Percentiles rank a stretch among this genome's conserved stretches.
Conservation (phyloP, 2,113 vertebrate genomes). For the Stigmatopora nigra region DNA sequence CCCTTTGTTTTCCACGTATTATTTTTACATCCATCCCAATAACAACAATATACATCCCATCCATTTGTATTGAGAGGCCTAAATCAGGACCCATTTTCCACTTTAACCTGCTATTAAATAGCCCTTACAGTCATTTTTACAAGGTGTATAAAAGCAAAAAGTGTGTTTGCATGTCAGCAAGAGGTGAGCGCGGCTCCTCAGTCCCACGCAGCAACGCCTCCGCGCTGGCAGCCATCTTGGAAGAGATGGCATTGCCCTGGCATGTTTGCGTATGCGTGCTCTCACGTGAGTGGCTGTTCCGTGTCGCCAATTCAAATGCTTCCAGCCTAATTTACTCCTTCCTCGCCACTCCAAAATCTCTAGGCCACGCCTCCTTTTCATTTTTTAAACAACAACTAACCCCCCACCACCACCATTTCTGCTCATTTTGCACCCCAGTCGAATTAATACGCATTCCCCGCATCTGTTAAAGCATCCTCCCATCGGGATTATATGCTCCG, state of each 20-base stretch:
- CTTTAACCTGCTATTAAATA: no score
- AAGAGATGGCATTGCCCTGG: slow-evolving; percentile 51
- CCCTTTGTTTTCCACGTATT: background rate
- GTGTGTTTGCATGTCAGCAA: slow-evolving; percentile 34
- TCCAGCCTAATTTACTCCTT: slow-evolving; percentile 7
- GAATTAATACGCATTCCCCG: slow-evolving; percentile 71
- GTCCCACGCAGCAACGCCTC: slow-evolving; percentile 56
- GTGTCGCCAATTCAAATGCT: slow-evolving; percentile 30
- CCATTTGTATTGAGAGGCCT: no score
- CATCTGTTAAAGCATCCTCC: slow-evolving; percentile 21
- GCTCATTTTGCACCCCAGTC: slow-evolving; percentile 64
- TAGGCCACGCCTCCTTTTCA: slow-evolving; percentile 32
- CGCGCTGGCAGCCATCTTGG: slow-evolving; percentile 63
- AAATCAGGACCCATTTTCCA: no score
- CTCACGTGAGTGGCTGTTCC: slow-evolving; percentile 45
- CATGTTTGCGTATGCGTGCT: slow-evolving; percentile 14
- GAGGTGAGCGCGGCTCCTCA: slow-evolving; percentile 20
- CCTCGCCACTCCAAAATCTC: slow-evolving; percentile 29
- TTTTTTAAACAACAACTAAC: background rate
- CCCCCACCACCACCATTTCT: slow-evolving; percentile 50
- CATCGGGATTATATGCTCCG: slow-evolving; percentile 44
- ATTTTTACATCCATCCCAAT: background rate
- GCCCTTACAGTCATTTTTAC: background rate
- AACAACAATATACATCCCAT: no score
- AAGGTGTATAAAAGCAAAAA: slow-evolving; percentile 7